Evolutionary conservation across 2,113 vertebrate genomes (phyloP).

Genomic region (Emydocephalus ijimae): DNA sequence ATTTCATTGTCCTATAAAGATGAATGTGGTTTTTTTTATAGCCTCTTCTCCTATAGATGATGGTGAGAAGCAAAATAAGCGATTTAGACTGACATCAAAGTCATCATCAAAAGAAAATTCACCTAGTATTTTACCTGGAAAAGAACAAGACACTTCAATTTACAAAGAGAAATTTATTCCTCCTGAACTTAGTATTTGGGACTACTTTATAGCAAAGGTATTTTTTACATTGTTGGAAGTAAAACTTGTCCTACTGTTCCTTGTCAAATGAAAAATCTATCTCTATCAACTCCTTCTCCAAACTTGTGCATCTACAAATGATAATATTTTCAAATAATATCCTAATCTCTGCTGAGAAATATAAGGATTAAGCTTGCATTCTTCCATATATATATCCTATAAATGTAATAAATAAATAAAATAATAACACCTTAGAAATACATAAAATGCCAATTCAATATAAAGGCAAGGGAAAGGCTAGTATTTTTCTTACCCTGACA

Average conservation of each 20-base stretch:
- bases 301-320: not conserved
- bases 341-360: not conserved
- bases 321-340: not conserved
- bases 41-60: conserved; percentile 70
- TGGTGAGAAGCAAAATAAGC: conserved; percentile 76
- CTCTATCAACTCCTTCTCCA: not conserved
- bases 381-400: not conserved
- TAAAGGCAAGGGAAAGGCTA: not conserved
- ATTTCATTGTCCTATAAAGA: conserved; percentile 1
- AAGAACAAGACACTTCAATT: conserved; percentile 71
- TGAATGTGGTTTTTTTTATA: conserved; percentile 45
- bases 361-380: not conserved
- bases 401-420: not conserved
- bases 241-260: not conserved
- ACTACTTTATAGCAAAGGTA: conserved; percentile 98
- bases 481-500: not conserved
- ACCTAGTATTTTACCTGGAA: conserved; percentile 59
- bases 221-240: not conserved
- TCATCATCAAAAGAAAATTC: conserved; percentile 73
- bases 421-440: not conserved
- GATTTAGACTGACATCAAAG: conserved; percentile 75
- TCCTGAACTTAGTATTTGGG: conserved; percentile 97
- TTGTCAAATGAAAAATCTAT: not conserved
- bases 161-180: conserved; percentile 88
- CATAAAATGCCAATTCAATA: not conserved